Evolutionary conservation across 2,113 vertebrate genomes (phyloP).

Genomic region (Cettia cetti): DNA sequence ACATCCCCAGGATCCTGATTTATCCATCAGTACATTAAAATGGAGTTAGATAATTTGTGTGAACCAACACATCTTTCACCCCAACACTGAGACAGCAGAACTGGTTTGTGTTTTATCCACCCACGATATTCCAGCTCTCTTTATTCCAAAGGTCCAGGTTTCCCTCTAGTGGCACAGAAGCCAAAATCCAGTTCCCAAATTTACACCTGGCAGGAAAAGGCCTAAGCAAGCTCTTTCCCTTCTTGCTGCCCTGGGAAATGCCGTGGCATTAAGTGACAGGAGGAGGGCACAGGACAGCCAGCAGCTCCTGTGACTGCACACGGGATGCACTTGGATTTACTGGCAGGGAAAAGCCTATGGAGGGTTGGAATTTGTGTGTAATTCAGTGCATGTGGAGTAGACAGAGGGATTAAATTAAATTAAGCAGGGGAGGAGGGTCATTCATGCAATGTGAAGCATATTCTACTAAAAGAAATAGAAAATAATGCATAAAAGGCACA

Average conservation of each 20-base stretch:
- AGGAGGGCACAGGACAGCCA: neutral
- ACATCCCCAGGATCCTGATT: neutral
- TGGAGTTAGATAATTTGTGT: neutral
- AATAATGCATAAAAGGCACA: neutral
- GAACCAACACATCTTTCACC: neutral
- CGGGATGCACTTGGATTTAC: neutral
- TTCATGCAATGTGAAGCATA: neutral
- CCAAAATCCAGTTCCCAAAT: conserved; percentile 33
- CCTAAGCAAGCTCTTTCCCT: neutral
- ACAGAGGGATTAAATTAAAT: neutral
- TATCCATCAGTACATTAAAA: neutral
- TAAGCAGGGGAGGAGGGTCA: neutral
- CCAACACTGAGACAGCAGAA: neutral
- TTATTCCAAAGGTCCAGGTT: neutral
- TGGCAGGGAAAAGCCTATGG: neutral
- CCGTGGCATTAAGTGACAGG: neutral
- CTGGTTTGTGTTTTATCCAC: neutral
- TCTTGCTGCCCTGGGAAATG: neutral
- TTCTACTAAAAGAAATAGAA: neutral
- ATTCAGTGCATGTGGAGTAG: neutral
- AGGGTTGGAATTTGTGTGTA: neutral
- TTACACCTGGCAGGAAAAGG: neutral
- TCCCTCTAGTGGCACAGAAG: conserved; percentile 71
- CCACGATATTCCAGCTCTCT: neutral
- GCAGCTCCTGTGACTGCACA: neutral